These are phyloP conservation scores for Rhinopomastus cyanomelas DNA, from an alignment of 2,113 vertebrate genomes.

Conservation along the genomic window DNA sequence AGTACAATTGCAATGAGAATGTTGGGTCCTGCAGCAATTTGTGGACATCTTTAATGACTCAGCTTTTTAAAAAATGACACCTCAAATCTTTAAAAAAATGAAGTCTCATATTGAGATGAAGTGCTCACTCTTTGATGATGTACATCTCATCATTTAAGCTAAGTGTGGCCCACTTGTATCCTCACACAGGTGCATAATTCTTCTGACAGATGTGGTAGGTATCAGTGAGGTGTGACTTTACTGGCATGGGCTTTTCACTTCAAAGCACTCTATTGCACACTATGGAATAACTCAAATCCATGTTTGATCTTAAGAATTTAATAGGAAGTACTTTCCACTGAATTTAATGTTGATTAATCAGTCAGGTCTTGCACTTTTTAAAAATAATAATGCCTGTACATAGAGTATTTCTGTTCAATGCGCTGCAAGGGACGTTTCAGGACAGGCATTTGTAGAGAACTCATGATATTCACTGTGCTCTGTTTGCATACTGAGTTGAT, in stretches of 20 bases:
- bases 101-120: not conserved
- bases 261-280: not conserved
- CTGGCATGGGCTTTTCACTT: not conserved
- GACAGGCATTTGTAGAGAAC: not conserved
- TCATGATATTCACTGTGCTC: not conserved
- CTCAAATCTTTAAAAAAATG: not conserved
- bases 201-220: not conserved
- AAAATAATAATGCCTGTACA: no score
- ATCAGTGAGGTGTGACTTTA: not conserved
- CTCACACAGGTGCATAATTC: not conserved
- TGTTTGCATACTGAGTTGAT: constrained; percentile 25
- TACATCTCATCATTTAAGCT: not conserved
- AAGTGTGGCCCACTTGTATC: not conserved
- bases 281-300: not conserved
- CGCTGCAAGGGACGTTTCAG: not conserved
- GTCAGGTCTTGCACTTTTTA: not conserved
- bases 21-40: not conserved
- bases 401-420: not conserved
- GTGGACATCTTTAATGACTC: not conserved
- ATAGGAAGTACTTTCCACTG: not conserved
- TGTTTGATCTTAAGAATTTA: not conserved
- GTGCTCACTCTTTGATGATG: not conserved
- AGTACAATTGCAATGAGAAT: not conserved
- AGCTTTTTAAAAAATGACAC: not conserved
- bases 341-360: not conserved